These are phyloP conservation scores for Megaustenia siamemsis DNA, from an alignment of 2,888 invertebrate genomes.

Conservation along the genomic window DNA sequence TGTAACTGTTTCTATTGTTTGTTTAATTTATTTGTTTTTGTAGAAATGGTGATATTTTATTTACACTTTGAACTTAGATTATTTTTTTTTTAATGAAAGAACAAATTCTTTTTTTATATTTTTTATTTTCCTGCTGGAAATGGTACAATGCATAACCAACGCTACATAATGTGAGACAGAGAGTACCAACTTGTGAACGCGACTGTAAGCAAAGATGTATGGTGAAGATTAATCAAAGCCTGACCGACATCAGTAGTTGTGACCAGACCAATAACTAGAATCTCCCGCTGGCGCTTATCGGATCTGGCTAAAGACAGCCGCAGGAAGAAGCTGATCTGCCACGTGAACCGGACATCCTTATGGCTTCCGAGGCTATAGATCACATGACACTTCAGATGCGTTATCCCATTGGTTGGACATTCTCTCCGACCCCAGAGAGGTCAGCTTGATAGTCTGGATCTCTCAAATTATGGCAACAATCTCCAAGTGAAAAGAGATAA, in stretches of 20 bases:
- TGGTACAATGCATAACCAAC: no score
- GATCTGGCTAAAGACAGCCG: background rate
- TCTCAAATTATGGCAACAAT: background rate
- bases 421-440: background rate
- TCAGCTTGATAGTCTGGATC: background rate
- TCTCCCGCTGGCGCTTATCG: background rate
- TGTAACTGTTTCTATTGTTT: no score
- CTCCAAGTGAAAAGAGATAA: background rate
- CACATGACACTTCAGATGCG: background rate
- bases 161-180: no score
- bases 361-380: conserved; percentile 11
- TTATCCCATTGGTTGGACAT: background rate
- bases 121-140: no score
- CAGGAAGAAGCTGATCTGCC: background rate
- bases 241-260: background rate
- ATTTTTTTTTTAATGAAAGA: no score
- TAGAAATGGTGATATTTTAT: no score
- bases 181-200: background rate
- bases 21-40: no score
- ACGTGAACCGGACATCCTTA: conserved; percentile 21
- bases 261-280: background rate
- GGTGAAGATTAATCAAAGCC: conserved; percentile 3
- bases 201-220: background rate
- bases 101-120: no score
- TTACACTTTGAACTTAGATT: no score